Base-by-base conservation (phyloP, 1,140 invertebrate species). In the Rhagoletis pomonella region DNA sequence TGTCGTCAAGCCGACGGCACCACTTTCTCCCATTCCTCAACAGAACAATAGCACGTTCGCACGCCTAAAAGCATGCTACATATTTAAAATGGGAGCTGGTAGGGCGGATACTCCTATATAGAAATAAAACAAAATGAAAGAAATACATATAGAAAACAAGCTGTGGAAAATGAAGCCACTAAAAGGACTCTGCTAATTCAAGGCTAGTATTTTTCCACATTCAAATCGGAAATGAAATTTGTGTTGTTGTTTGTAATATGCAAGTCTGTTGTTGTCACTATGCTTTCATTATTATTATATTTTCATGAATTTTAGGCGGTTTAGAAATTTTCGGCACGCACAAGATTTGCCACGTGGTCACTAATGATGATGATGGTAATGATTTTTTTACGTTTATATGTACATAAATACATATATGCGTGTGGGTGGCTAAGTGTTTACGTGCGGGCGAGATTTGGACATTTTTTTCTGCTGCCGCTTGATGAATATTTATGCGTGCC, bases 151-250 rank as follows among this genome's bases (percentile, higher is more conserved):
- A 1, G 12, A 47, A 69, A 69, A 69, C 0, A 69, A 44, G 17
- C 19, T 67, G 2, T 6, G 9, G 1, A 69, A 47, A 69, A 69
- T 69, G 44, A 69, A 42, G 67, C 67, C 3, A 14, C 42, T 14
- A 73, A 39, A 73, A 42, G 17, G 39, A 4, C 39, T 73, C 4
- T 42, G 67, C 29, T 44, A 73, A 73, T 73, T 73, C 67, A 73
- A 73, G 67, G 39, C 6, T 73, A 12, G 9, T 67, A 42, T 47
- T 73, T 47, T 73, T 73, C 14, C 39, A 73, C 42, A n/a, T n/a
- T n/a, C n/a, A n/a, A n/a, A n/a, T n/a, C n/a, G 67, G 67, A 73
- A 73, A 67, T 67, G 65, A 39, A 10, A 67, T 67, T 67, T 12
- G 10, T 19, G 4, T 67, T 67, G 29, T 67, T 67, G 6, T 3